These are phyloP conservation scores for Mesitornis unicolor DNA, from an alignment of 2,113 vertebrate species.

Conservation along the genomic window DNA sequence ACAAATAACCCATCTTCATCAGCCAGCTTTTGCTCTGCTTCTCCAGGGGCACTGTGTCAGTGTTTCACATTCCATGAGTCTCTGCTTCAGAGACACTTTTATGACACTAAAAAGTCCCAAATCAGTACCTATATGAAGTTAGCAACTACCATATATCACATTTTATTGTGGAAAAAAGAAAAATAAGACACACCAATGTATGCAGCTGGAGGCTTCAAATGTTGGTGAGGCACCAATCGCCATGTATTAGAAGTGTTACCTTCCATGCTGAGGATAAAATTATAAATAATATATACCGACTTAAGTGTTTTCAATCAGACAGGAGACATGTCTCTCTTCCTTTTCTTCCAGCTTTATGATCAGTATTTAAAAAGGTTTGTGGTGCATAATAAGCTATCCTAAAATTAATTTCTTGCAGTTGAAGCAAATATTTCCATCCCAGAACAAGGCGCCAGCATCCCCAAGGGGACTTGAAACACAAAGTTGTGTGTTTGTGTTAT, in stretches of 20 bases:
- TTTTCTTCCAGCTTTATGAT: background rate
- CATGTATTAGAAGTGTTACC: background rate
- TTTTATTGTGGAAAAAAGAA: background rate
- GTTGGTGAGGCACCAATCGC: background rate
- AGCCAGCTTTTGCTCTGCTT: slow-evolving; percentile 9
- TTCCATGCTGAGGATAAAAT: background rate
- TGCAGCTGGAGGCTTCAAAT: background rate
- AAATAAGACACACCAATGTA: background rate
- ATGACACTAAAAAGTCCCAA: slow-evolving; percentile 39
- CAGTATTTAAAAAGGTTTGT: background rate
- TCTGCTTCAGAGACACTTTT: slow-evolving; percentile 23
- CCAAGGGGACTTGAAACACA: background rate
- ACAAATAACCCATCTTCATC: slow-evolving; percentile 9
- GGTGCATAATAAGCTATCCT: background rate
- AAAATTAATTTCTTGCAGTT: slow-evolving; percentile 16
- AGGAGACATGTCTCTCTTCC: background rate
- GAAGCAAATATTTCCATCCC: background rate
- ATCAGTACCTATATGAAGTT: slow-evolving; percentile 45
- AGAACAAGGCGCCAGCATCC: background rate
- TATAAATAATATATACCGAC: background rate
- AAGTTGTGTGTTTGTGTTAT: background rate
- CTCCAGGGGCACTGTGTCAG: slow-evolving; percentile 18
- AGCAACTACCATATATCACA: slow-evolving; percentile 38
- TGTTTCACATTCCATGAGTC: slow-evolving; percentile 8
- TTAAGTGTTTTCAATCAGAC: slow-evolving; percentile 19